phyloP scores from a whole-genome alignment of 2,888 invertebrate species.

The Tetanocera ferruginea region DNA sequence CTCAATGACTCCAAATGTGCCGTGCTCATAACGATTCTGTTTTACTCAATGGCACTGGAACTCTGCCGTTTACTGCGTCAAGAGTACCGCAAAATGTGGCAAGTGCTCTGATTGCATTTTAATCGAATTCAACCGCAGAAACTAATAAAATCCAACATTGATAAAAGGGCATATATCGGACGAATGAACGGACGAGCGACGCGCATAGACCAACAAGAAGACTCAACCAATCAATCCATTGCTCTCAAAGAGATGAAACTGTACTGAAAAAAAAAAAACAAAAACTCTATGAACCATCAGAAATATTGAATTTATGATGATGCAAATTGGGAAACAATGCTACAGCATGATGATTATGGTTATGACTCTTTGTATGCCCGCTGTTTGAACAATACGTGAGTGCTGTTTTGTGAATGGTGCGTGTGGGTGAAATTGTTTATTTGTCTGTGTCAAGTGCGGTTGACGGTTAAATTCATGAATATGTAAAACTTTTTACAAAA shows the following conservation, averaged over 20 bases:
- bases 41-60: conserved; percentile 4
- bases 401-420: not conserved
- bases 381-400: not conserved
- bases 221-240: too few relatives aligned
- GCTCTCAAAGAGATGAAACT: conserved; percentile 3
- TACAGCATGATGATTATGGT: not conserved
- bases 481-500: too few relatives aligned
- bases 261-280: conserved; percentile 3
- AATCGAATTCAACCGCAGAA: conserved; percentile 62
- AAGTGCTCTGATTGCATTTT: conserved; percentile 58
- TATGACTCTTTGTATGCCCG: not conserved
- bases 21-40: not conserved
- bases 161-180: conserved; percentile 43
- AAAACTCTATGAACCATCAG: not conserved
- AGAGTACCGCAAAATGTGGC: conserved; percentile 55
- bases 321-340: conserved; percentile 2
- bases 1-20: conserved; percentile 11
- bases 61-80: conserved; percentile 30
- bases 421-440: not conserved
- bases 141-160: conserved; percentile 56
- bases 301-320: conserved; percentile 28
- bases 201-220: too few relatives aligned
- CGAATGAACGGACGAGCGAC: not conserved
- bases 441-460: not conserved
- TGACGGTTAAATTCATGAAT: too few relatives aligned